A percentile compares a stretch with the other conserved stretches of the same genome.
Conservation (phyloP, 2,113 vertebrate genomes). For the Pycnonotus jocosus region DNA sequence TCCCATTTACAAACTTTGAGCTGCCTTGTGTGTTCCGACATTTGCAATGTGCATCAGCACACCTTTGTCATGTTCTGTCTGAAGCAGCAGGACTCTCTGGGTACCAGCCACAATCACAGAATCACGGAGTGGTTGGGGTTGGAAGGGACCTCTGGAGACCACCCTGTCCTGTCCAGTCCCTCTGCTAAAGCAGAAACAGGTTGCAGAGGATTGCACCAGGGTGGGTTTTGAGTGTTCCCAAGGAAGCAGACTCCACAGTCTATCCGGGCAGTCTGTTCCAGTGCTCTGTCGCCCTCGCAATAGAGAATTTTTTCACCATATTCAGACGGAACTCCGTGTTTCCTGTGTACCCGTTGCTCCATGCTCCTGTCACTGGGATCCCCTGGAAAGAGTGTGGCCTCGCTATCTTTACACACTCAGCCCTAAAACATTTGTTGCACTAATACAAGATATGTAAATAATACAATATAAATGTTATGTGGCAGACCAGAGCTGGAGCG, state of each 20-base stretch:
- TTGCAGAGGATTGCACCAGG: not conserved
- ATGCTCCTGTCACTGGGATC: not conserved
- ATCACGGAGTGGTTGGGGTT: not conserved
- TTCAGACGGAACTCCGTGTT: not conserved
- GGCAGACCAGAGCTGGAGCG: not conserved
- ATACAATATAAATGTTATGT: not conserved
- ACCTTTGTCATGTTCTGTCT: not conserved
- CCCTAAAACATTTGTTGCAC: not conserved
- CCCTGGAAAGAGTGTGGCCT: not conserved
- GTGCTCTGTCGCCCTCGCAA: not conserved
- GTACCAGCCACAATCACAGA: not conserved
- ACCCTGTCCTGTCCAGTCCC: not conserved
- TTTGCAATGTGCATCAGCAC: not conserved
- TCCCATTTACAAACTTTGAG: not conserved
- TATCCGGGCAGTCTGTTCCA: not conserved
- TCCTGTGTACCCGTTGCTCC: not conserved
- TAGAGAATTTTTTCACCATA: accelerated
- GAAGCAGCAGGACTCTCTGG: not conserved
- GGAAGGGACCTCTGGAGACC: not conserved
- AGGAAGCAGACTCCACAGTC: not conserved
- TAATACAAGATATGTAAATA: not conserved
- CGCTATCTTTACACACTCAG: not conserved
- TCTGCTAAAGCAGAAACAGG: not conserved
- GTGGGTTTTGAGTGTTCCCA: not conserved
- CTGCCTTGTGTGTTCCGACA: not conserved